phyloP scores from a whole-genome alignment of 2,888 invertebrate genomes.

The Lottia scabra region DNA sequence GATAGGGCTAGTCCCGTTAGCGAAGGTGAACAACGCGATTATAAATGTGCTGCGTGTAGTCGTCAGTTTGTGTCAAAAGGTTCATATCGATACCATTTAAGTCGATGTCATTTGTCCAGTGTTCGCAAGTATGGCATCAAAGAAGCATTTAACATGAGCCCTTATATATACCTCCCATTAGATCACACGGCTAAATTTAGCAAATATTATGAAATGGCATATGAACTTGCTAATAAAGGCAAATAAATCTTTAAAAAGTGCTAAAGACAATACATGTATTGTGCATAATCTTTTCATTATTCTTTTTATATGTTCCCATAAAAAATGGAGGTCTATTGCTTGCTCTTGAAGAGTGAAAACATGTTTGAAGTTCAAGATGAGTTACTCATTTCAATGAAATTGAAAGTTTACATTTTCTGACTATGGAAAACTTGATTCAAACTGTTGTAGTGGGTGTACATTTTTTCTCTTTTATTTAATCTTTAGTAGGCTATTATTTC shows the following conservation, averaged over 20 bases:
- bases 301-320: too few relatives aligned
- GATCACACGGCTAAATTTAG: slow-evolving; percentile 84
- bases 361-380: too few relatives aligned
- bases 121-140: slow-evolving; percentile 63
- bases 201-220: slow-evolving; percentile 98
- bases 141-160: slow-evolving; percentile 64
- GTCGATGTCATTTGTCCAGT: slow-evolving; percentile 62
- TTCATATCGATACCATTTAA: slow-evolving; percentile 94
- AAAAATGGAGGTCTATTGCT: too few relatives aligned
- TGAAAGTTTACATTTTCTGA: too few relatives aligned
- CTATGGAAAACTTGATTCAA: too few relatives aligned
- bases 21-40: slow-evolving; percentile 51
- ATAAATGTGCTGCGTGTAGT: slow-evolving; percentile 63
- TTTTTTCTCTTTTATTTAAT: too few relatives aligned
- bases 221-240: slow-evolving; percentile 92
- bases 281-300: not conserved
- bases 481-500: too few relatives aligned
- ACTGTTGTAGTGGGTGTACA: too few relatives aligned
- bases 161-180: slow-evolving; percentile 65
- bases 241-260: slow-evolving; percentile 31
- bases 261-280: not conserved
- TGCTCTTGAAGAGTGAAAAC: too few relatives aligned
- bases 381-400: too few relatives aligned
- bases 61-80: slow-evolving; percentile 93
- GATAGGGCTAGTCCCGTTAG: slow-evolving; percentile 42